These are phyloP conservation scores for Troides helena DNA, from an alignment of 2,888 invertebrate species.

Conservation along the genomic window DNA sequence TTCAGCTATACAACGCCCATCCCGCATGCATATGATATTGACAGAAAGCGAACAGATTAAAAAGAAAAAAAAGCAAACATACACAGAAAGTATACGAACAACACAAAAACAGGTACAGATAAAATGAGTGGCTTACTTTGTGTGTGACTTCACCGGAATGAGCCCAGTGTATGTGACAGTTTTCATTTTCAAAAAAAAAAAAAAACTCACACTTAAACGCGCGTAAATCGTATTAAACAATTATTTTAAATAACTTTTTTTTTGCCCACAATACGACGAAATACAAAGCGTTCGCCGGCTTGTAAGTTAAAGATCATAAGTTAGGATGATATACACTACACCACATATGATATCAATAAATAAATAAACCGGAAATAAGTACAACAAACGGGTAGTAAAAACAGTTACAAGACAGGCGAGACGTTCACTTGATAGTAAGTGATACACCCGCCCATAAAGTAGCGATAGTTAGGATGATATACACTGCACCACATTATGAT, in stretches of 20 bases:
- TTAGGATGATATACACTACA: too few species aligned
- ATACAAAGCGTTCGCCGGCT: too few species aligned
- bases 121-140: conserved; percentile 60
- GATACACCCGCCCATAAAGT: too few species aligned
- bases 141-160: conserved; percentile 44
- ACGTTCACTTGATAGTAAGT: too few species aligned
- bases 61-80: background rate
- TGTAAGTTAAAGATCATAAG: too few species aligned
- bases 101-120: conserved; percentile 37
- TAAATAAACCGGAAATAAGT: too few species aligned
- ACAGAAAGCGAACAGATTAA: conserved; percentile 1
- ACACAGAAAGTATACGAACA: conserved; percentile 23
- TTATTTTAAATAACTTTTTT: background rate
- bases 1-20: background rate
- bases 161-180: conserved; percentile 34
- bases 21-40: conserved; percentile 8
- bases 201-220: conserved; percentile 29
- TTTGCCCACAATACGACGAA: too few species aligned
- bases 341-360: too few species aligned
- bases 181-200: conserved; percentile 65
- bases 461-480: too few species aligned
- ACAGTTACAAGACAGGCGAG: too few species aligned
- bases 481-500: too few species aligned
- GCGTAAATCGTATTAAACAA: background rate
- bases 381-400: too few species aligned